A percentile compares a stretch with the other conserved stretches of the same genome.
phyloP scores from a whole-genome alignment of 2,797 vertebrate genomes.

The Urocyon cinereoargenteus region DNA sequence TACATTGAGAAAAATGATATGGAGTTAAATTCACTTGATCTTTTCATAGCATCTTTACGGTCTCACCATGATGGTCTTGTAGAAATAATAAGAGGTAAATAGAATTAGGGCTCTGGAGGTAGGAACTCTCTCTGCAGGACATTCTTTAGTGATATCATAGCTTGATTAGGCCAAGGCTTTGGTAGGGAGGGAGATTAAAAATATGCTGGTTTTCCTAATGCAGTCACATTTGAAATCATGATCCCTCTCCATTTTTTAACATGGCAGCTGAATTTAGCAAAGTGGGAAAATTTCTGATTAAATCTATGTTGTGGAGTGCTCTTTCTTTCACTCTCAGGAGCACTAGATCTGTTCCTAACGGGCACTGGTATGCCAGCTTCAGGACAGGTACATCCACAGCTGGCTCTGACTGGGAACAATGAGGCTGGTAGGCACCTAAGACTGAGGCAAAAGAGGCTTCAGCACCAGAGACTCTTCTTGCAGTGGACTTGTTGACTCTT shows the following conservation, averaged over 20 bases:
- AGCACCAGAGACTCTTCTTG: neutral
- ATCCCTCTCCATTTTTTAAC: neutral
- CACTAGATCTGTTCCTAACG: neutral
- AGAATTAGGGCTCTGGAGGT: neutral
- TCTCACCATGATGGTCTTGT: neutral
- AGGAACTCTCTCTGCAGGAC: neutral
- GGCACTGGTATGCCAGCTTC: neutral
- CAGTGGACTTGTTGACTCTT: neutral
- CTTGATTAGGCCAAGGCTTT: neutral
- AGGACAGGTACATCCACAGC: neutral
- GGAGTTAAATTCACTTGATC: neutral
- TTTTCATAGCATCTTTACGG: neutral
- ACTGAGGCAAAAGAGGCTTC: neutral
- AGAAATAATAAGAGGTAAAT: neutral
- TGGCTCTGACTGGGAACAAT: neutral
- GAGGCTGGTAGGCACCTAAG: too few species aligned
- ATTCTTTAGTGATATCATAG: neutral
- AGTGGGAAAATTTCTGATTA: neutral
- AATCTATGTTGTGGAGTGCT: neutral
- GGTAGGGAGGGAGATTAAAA: neutral
- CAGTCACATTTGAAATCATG: neutral
- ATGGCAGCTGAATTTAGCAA: neutral
- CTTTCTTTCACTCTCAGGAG: neutral
- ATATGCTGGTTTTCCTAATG: neutral
- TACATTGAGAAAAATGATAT: neutral